Evolutionary conservation across 2,888 invertebrate genomes (phyloP).

Genomic region (Temnothorax unifasciatus): DNA sequence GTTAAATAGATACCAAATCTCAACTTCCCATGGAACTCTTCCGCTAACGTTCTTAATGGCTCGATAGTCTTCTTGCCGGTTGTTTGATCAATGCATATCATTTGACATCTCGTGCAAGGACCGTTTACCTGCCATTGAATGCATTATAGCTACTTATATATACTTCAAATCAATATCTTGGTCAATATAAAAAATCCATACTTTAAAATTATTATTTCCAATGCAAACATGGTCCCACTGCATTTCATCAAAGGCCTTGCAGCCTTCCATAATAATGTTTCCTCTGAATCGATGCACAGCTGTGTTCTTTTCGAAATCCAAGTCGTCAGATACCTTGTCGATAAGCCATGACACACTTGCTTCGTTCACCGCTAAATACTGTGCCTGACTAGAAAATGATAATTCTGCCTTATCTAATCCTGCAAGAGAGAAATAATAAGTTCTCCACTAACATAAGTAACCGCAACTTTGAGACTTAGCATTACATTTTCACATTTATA

Average conservation of each 20-base stretch:
- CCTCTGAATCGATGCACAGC: slow-evolving; percentile 94
- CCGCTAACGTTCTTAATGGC: slow-evolving; percentile 92
- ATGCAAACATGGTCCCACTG: slow-evolving; percentile 90
- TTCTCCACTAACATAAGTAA: slow-evolving; percentile 5
- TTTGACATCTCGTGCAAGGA: slow-evolving; percentile 96
- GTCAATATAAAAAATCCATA: slow-evolving; percentile 81
- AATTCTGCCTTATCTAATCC: slow-evolving; percentile 83
- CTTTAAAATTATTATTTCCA: slow-evolving; percentile 90
- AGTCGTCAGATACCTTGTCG: slow-evolving; percentile 87
- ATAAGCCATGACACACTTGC: slow-evolving; percentile 92
- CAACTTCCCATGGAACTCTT: slow-evolving; percentile 91
- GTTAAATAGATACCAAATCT: slow-evolving; percentile 93
- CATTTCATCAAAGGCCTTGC: slow-evolving; percentile 92
- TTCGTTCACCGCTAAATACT: slow-evolving; percentile 93
- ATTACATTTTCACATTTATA: slow-evolving; percentile 15
- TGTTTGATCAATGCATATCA: slow-evolving; percentile 97
- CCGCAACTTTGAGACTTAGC: slow-evolving; percentile 2
- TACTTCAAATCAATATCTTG: not conserved
- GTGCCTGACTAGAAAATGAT: slow-evolving; percentile 94
- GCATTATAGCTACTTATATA: slow-evolving; percentile 2
- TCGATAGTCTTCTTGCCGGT: slow-evolving; percentile 93
- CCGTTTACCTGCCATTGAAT: slow-evolving; percentile 89
- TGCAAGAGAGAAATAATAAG: slow-evolving; percentile 60
- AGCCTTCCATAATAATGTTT: slow-evolving; percentile 94
- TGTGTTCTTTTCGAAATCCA: slow-evolving; percentile 87